Base-by-base conservation (phyloP, 2,888 invertebrate species). In the Cerastis rubricosa region DNA sequence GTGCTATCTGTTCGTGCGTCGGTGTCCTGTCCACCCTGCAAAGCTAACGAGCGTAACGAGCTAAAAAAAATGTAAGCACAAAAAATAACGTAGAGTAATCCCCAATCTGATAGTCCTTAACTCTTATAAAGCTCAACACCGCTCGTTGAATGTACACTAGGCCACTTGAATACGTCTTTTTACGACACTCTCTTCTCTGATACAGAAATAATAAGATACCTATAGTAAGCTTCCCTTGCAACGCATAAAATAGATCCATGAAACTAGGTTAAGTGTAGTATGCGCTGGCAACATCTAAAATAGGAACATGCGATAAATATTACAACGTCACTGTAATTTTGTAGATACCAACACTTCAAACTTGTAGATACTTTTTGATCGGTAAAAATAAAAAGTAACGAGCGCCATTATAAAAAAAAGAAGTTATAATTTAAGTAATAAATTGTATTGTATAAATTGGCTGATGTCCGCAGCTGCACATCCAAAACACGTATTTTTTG, bases 261-360 rank as follows among this genome's bases (percentile, higher is more conserved):
- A 67, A 84, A 82, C 64, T 85, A 35, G 82, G 85, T 84, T 86
- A 84, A 86, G 87, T 81, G 78, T 61, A 76, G 66, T 45, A 71
- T 68, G 74, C 65, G 67, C 77, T 74, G 40, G 73, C 74, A 85
- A 77, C 74, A 74, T 65, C 14, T 85, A 64, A 61, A 69, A 74
- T n/a, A n/a, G 64, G 35, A 64, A 74, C 66, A 22, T 43, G 40
- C 22, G 49, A 54, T 76, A 69, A 84, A 80, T 76, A 71, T 76
- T 65, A 73, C 40, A 29, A 12, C n/a, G 61, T 61, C 59, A 71
- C 40, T 68, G 45, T 63, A 64, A 64, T 76, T 71, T 72, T 67
- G 72, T 49, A 3, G 5, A 22, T 70, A 25, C 66, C 40, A 82
- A 82, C 45, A 45, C 25, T 45, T 70, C 51, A 22, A 49, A 54